Conservation (phyloP, 2,888 invertebrate genomes). For the Andrena dorsata region DNA sequence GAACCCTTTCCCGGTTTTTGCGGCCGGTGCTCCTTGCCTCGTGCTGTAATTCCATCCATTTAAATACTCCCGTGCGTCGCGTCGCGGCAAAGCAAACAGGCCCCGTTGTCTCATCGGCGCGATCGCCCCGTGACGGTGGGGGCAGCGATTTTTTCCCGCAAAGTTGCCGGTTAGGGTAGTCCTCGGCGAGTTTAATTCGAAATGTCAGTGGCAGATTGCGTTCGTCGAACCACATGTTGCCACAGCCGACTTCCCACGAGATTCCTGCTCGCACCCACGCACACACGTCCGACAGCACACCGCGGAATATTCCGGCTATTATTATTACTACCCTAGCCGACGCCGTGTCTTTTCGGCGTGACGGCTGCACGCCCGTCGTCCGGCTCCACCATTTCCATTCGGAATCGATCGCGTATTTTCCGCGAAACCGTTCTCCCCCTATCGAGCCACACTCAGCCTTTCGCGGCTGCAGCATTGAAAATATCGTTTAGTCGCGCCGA, state of each 20-base stretch:
- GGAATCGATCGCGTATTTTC: constrained; percentile 41
- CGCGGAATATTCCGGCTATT: constrained; percentile 65
- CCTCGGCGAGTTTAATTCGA: constrained; percentile 70
- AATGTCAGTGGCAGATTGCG: constrained; percentile 80
- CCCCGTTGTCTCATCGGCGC: not conserved
- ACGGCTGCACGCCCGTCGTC: constrained; percentile 51
- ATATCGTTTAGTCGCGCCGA: not conserved
- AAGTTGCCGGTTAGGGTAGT: constrained; percentile 55
- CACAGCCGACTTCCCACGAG: constrained; percentile 62
- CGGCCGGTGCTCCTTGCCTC: constrained; percentile 30
- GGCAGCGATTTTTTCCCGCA: constrained; percentile 8
- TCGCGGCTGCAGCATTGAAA: not conserved
- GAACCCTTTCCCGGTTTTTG: constrained; percentile 78
- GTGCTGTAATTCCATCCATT: constrained; percentile 25
- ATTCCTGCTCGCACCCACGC: constrained; percentile 56
- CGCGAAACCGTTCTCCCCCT: not conserved
- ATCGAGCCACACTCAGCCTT: not conserved
- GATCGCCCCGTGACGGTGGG: not conserved
- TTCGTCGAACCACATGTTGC: constrained; percentile 78
- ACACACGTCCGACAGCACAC: constrained; percentile 47
- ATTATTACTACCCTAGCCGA: constrained; percentile 60
- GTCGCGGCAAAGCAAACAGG: not conserved
- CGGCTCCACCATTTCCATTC: constrained; percentile 34
- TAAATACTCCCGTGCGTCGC: not conserved
- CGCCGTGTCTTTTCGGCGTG: constrained; percentile 44